Conservation (phyloP, 2,113 vertebrate species). For the Pardalotus punctatus region DNA sequence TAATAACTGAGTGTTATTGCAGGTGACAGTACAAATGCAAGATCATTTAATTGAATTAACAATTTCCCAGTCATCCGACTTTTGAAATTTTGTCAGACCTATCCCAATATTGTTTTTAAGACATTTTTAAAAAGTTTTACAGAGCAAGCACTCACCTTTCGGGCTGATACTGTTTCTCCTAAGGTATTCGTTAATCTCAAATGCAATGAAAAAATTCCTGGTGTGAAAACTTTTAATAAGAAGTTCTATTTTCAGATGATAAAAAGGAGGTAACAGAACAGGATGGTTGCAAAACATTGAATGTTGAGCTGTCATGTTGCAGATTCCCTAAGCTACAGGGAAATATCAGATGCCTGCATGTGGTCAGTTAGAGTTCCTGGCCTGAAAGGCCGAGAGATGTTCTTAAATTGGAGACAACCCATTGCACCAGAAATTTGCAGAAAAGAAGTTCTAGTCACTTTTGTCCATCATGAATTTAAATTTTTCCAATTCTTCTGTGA, state of each 20-base stretch:
- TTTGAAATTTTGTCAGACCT: too few species aligned
- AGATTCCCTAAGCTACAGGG: not conserved
- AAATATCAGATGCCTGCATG: not conserved
- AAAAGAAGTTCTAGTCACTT: not conserved
- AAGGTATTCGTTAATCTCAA: too few species aligned
- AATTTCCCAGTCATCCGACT: too few species aligned
- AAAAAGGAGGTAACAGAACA: not conserved
- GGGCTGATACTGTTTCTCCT: too few species aligned
- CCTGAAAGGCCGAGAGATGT: not conserved
- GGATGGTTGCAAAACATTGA: not conserved
- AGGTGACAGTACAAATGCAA: too few species aligned
- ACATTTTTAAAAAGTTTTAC: too few species aligned
- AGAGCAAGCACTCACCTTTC: too few species aligned
- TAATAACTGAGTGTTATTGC: too few species aligned
- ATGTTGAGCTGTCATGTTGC: not conserved
- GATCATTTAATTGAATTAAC: too few species aligned
- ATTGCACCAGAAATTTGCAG: not conserved
- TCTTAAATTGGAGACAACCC: not conserved
- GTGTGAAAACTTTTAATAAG: too few species aligned
- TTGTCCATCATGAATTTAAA: not conserved
- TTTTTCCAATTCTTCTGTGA: not conserved
- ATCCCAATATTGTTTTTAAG: too few species aligned
- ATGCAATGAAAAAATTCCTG: too few species aligned
- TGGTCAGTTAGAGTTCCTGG: not conserved
- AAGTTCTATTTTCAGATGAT: not conserved